phyloP scores from a whole-genome alignment of 1,140 invertebrate genomes.

The Papilio polyxenes region DNA sequence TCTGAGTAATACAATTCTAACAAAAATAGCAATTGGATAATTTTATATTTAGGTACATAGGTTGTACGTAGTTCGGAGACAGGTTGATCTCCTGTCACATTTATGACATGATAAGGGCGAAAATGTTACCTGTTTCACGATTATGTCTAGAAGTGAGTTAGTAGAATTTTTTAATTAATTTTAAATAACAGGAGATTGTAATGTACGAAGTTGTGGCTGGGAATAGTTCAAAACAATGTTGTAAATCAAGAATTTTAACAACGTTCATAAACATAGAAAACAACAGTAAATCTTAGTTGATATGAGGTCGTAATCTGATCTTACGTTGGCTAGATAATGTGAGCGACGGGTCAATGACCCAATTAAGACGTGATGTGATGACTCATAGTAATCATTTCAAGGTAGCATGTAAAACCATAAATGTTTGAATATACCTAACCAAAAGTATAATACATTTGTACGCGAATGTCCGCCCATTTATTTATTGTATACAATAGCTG shows the following conservation, averaged over 20 bases:
- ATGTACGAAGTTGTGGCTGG: neutral
- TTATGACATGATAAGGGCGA: neutral
- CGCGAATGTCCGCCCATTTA: too few species aligned
- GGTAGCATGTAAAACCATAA: neutral
- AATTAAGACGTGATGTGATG: neutral
- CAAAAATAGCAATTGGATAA: too few species aligned
- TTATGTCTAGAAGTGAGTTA: too few species aligned
- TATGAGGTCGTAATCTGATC: slow-evolving; percentile 21
- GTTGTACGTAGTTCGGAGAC: neutral
- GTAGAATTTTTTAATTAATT: neutral
- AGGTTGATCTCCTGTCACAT: neutral
- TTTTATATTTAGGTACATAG: neutral
- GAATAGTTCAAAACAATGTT: neutral
- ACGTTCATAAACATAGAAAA: slow-evolving; percentile 5
- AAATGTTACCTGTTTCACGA: too few species aligned
- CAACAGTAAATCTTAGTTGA: slow-evolving; percentile 15
- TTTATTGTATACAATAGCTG: too few species aligned
- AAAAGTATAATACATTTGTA: too few species aligned
- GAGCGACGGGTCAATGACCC: neutral
- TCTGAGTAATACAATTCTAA: too few species aligned
- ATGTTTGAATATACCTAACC: neutral
- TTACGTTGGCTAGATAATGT: slow-evolving; percentile 5
- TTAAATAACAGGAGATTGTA: neutral
- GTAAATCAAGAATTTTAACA: slow-evolving; percentile 17
- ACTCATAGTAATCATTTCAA: neutral